Evolutionary conservation across 2,888 invertebrate genomes (phyloP).

Genomic region (Steinernema hermaphroditum): DNA sequence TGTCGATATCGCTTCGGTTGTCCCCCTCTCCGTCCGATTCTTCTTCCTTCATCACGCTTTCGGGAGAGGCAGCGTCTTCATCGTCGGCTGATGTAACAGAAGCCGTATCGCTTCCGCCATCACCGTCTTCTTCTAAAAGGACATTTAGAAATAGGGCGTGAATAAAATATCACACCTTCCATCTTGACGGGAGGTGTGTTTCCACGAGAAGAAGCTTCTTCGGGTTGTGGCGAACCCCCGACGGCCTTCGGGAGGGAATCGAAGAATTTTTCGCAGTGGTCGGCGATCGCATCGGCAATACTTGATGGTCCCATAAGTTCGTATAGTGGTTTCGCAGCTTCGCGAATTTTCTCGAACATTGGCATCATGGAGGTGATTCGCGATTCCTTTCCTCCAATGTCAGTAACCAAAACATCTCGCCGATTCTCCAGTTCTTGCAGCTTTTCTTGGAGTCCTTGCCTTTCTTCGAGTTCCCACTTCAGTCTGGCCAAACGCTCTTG

Average conservation of each 20-base stretch:
- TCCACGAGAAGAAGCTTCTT: not conserved
- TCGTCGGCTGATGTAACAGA: not conserved
- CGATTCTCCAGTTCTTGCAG: conserved; percentile 23
- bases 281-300: not conserved
- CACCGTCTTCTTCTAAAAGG: not conserved
- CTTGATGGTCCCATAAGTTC: not conserved
- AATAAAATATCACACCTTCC: not conserved
- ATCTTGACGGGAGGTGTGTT: not conserved
- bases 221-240: not conserved
- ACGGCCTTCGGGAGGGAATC: not conserved
- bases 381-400: conserved; percentile 22
- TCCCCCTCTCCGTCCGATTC: not conserved
- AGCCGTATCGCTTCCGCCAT: not conserved
- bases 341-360: conserved; percentile 16
- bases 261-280: conserved; percentile 1
- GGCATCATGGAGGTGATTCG: conserved; percentile 15
- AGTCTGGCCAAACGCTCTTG: conserved; percentile 4
- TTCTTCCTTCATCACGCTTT: not conserved
- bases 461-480: conserved; percentile 10
- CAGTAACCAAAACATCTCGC: conserved; percentile 2
- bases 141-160: not conserved
- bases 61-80: not conserved
- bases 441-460: not conserved
- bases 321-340: conserved; percentile 14
- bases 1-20: too few relatives aligned